phyloP scores from a whole-genome alignment of 2,797 vertebrate genomes.

The Psittacula echo region DNA sequence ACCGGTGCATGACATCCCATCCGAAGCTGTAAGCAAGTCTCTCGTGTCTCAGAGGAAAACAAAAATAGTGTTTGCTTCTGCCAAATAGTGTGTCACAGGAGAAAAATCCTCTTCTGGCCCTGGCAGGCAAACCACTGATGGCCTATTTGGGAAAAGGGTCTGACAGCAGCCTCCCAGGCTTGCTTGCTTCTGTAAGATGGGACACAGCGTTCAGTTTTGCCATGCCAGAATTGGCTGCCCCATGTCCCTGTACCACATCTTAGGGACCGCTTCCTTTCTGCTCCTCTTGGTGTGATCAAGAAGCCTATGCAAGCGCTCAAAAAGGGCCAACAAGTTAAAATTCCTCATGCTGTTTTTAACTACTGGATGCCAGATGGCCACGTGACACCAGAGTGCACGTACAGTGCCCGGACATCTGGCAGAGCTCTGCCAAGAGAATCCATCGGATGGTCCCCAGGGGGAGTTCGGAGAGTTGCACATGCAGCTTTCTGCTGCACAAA shows the following conservation, averaged over 20 bases:
- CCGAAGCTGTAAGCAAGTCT: not conserved
- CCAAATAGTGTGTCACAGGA: conserved; percentile 14
- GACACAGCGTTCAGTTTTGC: not conserved
- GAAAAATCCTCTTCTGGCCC: conserved; percentile 15
- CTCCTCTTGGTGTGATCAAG: not conserved
- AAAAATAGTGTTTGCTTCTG: conserved; percentile 5
- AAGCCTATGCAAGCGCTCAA: not conserved
- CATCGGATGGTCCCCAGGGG: not conserved
- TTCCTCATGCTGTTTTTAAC: not conserved
- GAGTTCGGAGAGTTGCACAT: not conserved
- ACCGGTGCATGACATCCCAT: not conserved
- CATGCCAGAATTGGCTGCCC: not conserved
- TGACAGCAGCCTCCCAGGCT: not conserved
- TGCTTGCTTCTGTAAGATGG: not conserved
- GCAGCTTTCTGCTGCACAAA: not conserved
- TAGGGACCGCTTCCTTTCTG: not conserved
- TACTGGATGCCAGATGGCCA: not conserved
- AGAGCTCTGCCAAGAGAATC: not conserved
- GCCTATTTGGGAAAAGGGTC: not conserved
- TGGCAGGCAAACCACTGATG: not conserved
- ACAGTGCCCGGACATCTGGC: not conserved
- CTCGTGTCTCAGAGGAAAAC: not conserved
- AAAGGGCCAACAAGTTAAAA: not conserved
- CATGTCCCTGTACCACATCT: not conserved
- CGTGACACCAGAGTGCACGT: rapidly evolving